These are phyloP conservation scores for Otis tarda DNA, from an alignment of 2,113 vertebrate genomes.

Conservation along the genomic window DNA sequence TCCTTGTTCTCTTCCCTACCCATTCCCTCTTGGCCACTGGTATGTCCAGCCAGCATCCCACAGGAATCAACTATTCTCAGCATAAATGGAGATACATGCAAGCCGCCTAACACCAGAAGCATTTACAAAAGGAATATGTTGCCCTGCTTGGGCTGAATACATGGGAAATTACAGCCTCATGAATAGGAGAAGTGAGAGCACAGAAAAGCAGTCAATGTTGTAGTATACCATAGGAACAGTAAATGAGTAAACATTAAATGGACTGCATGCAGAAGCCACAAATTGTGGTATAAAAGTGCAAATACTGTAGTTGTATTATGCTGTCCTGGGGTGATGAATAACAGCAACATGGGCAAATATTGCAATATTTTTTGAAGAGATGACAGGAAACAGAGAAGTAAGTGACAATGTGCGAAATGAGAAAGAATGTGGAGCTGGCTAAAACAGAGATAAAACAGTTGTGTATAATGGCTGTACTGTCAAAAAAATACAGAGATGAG, in stretches of 20 bases:
- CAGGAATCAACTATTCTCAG: not conserved
- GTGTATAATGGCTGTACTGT: not conserved
- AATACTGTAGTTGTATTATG: not conserved
- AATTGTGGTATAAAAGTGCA: not conserved
- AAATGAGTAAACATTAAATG: not conserved
- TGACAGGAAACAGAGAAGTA: not conserved
- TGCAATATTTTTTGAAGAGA: not conserved
- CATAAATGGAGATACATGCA: not conserved
- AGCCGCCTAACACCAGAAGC: not conserved
- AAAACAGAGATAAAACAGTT: not conserved
- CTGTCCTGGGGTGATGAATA: not conserved
- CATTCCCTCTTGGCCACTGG: not conserved
- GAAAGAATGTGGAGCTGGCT: not conserved
- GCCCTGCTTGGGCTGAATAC: not conserved
- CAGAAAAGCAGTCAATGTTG: not conserved
- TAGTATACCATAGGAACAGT: not conserved
- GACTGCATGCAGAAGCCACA: not conserved
- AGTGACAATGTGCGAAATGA: not conserved
- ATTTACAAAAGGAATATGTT: not conserved
- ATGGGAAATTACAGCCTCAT: not conserved
- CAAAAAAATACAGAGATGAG: not conserved
- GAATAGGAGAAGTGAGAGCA: not conserved
- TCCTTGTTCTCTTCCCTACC: not conserved
- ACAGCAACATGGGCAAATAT: not conserved
- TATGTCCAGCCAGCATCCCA: not conserved